These are phyloP conservation scores for Coregonus ussuriensis DNA, from an alignment of 2,797 vertebrate species.

Conservation along the genomic window DNA sequence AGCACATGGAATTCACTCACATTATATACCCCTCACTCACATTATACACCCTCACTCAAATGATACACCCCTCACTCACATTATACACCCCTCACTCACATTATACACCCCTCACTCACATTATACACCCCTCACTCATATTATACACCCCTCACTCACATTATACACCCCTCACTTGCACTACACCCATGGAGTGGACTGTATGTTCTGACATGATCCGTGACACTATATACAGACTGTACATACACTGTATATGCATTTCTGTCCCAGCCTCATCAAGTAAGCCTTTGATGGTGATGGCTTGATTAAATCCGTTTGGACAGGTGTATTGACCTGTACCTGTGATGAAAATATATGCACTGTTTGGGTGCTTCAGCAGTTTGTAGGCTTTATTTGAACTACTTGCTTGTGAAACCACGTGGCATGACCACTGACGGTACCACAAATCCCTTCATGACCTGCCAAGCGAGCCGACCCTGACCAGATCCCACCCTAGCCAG, in stretches of 20 bases:
- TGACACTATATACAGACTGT: constrained; percentile 3
- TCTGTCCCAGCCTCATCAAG: neutral
- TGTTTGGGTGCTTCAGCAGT: neutral
- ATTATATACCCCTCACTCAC: too few species aligned
- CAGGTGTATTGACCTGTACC: neutral
- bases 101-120: too few species aligned
- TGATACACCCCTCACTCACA: neutral
- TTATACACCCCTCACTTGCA: neutral
- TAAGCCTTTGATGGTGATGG: neutral
- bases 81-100: neutral
- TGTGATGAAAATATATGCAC: neutral
- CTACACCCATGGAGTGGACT: constrained; percentile 1
- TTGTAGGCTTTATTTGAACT: neutral
- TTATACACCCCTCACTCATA: constrained; percentile 22
- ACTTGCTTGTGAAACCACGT: neutral
- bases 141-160: constrained; percentile 8
- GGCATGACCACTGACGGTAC: neutral
- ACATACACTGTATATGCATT: neutral
- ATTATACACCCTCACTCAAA: too few species aligned
- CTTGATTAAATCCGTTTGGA: neutral
- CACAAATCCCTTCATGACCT: neutral
- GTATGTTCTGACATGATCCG: constrained; percentile 1
- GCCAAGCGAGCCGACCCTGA: neutral
- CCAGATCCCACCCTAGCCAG: neutral
- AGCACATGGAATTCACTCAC: constrained; percentile 24